Evolutionary conservation across 2,888 invertebrate species (phyloP), one percentile per base, ranked within the genome.

Genomic region (Hipparchia semele): DNA sequence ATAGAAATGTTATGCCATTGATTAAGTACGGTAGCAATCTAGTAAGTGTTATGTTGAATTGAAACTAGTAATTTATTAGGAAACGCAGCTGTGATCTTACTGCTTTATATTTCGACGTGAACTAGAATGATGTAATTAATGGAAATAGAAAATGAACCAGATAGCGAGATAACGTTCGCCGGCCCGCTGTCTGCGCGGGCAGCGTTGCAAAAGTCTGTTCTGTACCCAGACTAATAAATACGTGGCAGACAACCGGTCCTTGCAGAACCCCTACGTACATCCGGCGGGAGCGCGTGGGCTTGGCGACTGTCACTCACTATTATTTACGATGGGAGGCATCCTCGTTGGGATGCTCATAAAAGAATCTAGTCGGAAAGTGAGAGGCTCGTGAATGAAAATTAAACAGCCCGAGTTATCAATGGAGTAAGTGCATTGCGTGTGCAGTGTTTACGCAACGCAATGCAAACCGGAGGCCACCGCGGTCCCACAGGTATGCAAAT

Each of bases 201-300:
- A 78, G 81, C 75, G 84, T 93, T 92, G 91, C 91, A 89, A 92
- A 92, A 92, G 89, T 87, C 83, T 80, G 77, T 77, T 75, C 75
- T 76, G 75, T 74, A 75, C 80, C 80, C 80, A 80, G 77, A 78
- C 80, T 84, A 83, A 86, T 84, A 82, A 86, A 84, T 83, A 81
- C 79, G 80, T 78, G 83, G 81, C 83, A 86, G 85, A 85, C 83
- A 89, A 90, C 92, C 90, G 91, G 92, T 92, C 87, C 86, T 83
- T 84, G 82, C 86, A 86, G 87, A 87, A 87, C 91, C 90, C 90
- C 92, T 93, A 93, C 94, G 91, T 91, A 91, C 90, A 94, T 94
- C 94, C 93, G 94, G 94, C 88, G 90, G 81, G 80, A 78, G 78
- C 74, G 88, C 87, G 92, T 91, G 87, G 92, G 92, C 82, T 84